These are phyloP conservation scores for Drosophila mojavensis DNA, from an alignment of 1,140 invertebrate genomes.

Conservation along the genomic window DNA sequence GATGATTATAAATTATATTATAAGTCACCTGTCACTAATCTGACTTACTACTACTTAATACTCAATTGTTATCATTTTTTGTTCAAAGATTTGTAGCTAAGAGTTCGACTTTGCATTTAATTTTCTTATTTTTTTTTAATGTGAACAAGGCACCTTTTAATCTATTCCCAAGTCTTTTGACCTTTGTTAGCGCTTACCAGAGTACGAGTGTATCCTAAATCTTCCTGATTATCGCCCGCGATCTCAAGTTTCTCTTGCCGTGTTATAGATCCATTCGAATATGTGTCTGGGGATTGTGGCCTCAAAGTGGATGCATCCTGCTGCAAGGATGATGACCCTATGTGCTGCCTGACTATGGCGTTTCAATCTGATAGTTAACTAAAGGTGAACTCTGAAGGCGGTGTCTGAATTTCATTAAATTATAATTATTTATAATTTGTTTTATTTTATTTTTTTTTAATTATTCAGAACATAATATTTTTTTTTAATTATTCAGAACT, in stretches of 20 bases:
- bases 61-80: too few species aligned
- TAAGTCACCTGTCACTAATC: too few species aligned
- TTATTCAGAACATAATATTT: neutral
- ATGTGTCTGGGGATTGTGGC: slow-evolving; percentile 20
- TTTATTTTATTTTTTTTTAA: too few species aligned
- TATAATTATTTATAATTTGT: neutral
- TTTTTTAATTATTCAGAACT: neutral
- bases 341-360: slow-evolving; percentile 29
- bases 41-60: too few species aligned
- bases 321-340: slow-evolving; percentile 26
- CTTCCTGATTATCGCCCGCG: slow-evolving; percentile 40
- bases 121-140: too few species aligned
- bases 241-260: slow-evolving; percentile 29
- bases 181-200: slow-evolving; percentile 28
- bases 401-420: too few species aligned
- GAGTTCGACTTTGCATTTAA: too few species aligned
- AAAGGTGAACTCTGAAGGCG: too few species aligned
- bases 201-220: slow-evolving; percentile 44
- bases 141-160: too few species aligned
- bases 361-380: neutral
- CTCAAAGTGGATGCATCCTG: slow-evolving; percentile 5
- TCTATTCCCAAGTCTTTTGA: neutral
- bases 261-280: slow-evolving; percentile 2
- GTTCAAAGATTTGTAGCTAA: too few species aligned
- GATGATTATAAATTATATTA: too few species aligned